phyloP scores from a whole-genome alignment of 2,797 vertebrate genomes.

The Hoplostethus atlanticus region DNA sequence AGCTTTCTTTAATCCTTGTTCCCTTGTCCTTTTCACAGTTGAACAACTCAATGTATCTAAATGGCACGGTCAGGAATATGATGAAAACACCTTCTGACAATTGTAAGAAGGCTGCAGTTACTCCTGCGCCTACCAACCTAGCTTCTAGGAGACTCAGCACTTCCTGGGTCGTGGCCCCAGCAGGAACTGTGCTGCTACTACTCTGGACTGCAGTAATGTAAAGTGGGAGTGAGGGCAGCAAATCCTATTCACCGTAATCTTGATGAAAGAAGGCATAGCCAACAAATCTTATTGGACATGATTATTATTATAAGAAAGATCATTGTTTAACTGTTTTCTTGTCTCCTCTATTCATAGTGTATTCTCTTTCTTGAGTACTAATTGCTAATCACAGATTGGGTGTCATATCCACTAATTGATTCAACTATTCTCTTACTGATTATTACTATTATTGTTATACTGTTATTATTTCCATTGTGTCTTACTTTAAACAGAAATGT shows the following conservation, averaged over 20 bases:
- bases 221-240: not conserved
- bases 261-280: too few relatives aligned
- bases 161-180: conserved; percentile 33
- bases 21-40: conserved; percentile 34
- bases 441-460: not conserved
- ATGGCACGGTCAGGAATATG: conserved; percentile 46
- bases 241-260: not conserved
- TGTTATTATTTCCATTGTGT: not conserved
- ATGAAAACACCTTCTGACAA: conserved; percentile 39
- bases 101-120: conserved; percentile 26
- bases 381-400: not conserved
- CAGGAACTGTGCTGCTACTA: conserved; percentile 37
- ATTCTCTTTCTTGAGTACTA: not conserved
- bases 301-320: not conserved
- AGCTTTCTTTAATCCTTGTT: not conserved
- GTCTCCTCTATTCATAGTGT: too few relatives aligned
- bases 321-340: too few relatives aligned
- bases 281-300: too few relatives aligned
- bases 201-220: conserved; percentile 46
- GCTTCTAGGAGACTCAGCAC: not conserved
- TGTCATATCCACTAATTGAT: not conserved
- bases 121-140: not conserved
- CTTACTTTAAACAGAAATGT: not conserved
- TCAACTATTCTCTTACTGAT: not conserved
- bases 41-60: fast-evolving